A percentile compares a stretch with the other conserved stretches of the same genome.
phyloP scores from a whole-genome alignment of 2,888 invertebrate genomes.

The Euphydryas editha region DNA sequence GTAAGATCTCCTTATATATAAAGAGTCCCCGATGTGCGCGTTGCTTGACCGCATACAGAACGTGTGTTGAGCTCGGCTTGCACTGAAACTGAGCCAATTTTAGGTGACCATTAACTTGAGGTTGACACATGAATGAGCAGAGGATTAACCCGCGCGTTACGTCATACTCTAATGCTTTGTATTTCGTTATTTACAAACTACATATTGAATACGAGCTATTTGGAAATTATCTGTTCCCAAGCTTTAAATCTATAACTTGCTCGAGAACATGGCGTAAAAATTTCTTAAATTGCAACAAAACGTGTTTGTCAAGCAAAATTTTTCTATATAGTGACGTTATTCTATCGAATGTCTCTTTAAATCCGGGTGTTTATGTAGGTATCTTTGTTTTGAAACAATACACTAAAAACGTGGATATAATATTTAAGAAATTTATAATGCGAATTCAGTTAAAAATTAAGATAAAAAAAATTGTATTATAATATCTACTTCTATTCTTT shows the following conservation, averaged over 20 bases:
- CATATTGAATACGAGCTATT: background rate
- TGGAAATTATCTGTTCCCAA: background rate
- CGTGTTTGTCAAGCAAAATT: conserved; percentile 41
- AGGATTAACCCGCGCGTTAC: conserved; percentile 56
- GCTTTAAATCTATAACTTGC: background rate
- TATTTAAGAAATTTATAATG: background rate
- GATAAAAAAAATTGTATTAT: no score
- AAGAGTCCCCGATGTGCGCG: conserved; percentile 63
- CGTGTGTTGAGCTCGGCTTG: conserved; percentile 55
- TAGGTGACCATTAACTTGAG: conserved; percentile 60
- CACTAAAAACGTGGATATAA: background rate
- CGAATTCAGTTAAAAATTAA: no score
- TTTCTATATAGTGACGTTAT: conserved; percentile 40
- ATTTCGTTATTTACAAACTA: conserved; percentile 11
- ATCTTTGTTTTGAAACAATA: background rate
- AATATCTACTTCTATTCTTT: no score
- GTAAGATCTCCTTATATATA: conserved; percentile 80
- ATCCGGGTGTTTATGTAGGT: conserved; percentile 20
- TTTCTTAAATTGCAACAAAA: conserved; percentile 30
- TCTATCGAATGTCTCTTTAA: conserved; percentile 15
- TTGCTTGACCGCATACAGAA: conserved; percentile 57
- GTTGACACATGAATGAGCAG: conserved; percentile 71
- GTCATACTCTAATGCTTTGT: conserved; percentile 50
- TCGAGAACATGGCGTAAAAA: background rate
- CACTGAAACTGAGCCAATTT: conserved; percentile 76